Evolutionary conservation across 2,113 vertebrate species (phyloP).

Genomic region (Coturnix japonica): DNA sequence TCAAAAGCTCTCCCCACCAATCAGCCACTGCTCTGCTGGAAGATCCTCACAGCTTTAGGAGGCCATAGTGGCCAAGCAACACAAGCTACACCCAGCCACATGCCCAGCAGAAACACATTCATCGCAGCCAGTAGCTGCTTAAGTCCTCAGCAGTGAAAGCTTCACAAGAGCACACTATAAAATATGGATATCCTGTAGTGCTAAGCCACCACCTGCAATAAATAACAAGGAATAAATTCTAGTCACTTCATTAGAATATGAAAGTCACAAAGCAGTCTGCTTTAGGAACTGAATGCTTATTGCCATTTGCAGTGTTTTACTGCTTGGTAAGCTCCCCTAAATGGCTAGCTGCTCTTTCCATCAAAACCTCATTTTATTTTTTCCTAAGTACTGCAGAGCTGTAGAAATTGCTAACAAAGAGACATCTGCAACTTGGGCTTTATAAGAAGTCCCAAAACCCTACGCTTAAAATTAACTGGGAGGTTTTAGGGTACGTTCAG

Average conservation of each 20-base stretch:
- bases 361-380: neutral
- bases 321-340: neutral
- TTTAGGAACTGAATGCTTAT: slow-evolving; percentile 7
- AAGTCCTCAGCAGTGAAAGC: neutral
- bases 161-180: neutral
- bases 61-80: neutral
- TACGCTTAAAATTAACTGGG: fast-evolving
- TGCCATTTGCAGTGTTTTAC: neutral
- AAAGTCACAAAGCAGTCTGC: neutral
- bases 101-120: neutral
- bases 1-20: neutral
- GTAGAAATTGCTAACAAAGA: neutral
- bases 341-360: neutral
- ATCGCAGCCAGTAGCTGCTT: neutral
- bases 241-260: neutral
- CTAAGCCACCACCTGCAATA: neutral
- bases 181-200: neutral
- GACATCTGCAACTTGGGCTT: neutral
- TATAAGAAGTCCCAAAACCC: neutral
- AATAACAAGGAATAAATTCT: neutral
- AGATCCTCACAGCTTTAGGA: neutral
- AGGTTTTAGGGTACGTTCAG: neutral
- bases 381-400: neutral
- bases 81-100: neutral
- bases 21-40: neutral